Evolutionary conservation across 2,113 vertebrate genomes (phyloP), one percentile per base, ranked within the genome.

Genomic region (Crotalus helleri): DNA sequence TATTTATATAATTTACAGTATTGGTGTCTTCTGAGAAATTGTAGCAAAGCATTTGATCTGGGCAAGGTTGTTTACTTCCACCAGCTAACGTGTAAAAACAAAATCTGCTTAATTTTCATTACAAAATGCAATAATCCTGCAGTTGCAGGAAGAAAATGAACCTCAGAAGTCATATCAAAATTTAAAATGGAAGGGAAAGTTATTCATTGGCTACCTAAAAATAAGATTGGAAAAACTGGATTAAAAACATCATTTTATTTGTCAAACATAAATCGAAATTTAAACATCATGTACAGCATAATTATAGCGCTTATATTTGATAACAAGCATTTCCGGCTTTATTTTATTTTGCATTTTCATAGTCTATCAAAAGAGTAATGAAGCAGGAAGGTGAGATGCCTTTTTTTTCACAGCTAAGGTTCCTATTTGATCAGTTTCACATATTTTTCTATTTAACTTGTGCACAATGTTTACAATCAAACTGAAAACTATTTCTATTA

Each of bases 71-170:
- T 81, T 55, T 3, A 81, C 9, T 8, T 91, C 24, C 10, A 33
- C 39, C n/a, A 55, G 51, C 44, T 51, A 39, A 21, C 15, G 7
- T 33, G 24, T 91, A 33, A 54, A 10, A 26, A 24, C 59, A 10
- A n/a, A 46, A 29, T 81, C 54, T 54, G 46, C 11, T 33, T 33
- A 87, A 23, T 64, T 46, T 54, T 58, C 46, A 81, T 26, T 81
- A 92, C 85, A 69, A 69, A 69, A 46, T 46, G 46, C 46, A 46
- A 46, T 46, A 46, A 46, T 46, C 46, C 46, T n/a, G 96, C 93
- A 95, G 92, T 93, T 97, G 95, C 88, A 97, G 96, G 96, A 98
- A 97, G 97, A 97, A 98, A 98, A 94, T 49, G 95, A 94, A 94
- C 96, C 94, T 95, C 96, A 94, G 93, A 94, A 95, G 94, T 94